A percentile compares a stretch with the other conserved stretches of the same genome.
Conservation (phyloP, 2,113 vertebrate species). For the Microtus oregoni region DNA sequence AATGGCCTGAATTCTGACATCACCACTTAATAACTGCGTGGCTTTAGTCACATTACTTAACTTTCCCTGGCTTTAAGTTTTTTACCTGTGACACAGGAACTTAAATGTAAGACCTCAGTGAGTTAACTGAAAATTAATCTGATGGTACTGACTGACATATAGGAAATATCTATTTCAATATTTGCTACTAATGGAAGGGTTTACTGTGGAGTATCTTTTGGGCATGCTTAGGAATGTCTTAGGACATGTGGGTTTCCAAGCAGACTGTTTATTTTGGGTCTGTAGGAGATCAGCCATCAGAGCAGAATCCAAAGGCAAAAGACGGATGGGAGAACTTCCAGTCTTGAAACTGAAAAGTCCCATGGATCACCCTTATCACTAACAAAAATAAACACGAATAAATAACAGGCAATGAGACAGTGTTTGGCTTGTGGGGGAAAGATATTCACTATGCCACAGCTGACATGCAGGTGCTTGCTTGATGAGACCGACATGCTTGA, state of each 20-base stretch:
- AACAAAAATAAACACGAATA: slow-evolving; percentile 26
- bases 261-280: not conserved
- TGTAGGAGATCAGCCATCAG: not conserved
- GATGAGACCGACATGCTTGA: slow-evolving; percentile 12
- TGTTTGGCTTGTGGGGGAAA: not conserved
- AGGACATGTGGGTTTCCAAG: not conserved
- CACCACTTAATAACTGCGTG: not conserved
- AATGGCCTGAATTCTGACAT: not conserved
- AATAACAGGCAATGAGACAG: not conserved
- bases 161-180: not conserved
- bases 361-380: not conserved
- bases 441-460: not conserved
- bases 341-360: not conserved
- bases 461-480: not conserved
- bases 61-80: not conserved
- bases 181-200: not conserved
- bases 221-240: not conserved
- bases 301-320: not conserved
- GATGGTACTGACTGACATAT: not conserved
- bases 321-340: not conserved
- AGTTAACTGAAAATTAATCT: not conserved
- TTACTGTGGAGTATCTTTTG: not conserved
- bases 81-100: not conserved
- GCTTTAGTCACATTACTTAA: not conserved
- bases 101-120: slow-evolving; percentile 8